phyloP scores from a whole-genome alignment of 64 coral and sea anemone species.

The Stichodactyla helianthus region DNA sequence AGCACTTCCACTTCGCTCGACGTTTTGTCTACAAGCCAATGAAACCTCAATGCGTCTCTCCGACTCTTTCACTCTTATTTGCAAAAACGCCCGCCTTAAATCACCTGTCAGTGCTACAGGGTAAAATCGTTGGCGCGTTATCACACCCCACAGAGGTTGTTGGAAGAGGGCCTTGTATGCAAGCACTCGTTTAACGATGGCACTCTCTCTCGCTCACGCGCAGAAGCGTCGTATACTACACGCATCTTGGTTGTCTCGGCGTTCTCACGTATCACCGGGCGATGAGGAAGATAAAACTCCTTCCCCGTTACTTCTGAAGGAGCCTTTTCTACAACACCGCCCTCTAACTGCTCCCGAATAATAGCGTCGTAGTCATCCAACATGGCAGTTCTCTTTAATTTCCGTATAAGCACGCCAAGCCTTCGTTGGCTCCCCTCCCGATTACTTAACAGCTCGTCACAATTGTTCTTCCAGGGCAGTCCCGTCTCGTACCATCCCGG shows the following conservation, averaged over 20 bases:
- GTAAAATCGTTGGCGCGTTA: constrained; percentile 53
- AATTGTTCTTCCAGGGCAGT: constrained; percentile 21
- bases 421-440: not conserved
- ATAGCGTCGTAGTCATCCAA: constrained; percentile 10
- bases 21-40: constrained; percentile 36
- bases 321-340: constrained; percentile 16
- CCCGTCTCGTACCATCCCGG: constrained; percentile 36
- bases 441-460: constrained; percentile 14
- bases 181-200: constrained; percentile 52
- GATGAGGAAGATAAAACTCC: constrained; percentile 19
- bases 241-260: constrained; percentile 11
- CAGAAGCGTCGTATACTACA: constrained; percentile 19
- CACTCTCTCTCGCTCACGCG: not conserved
- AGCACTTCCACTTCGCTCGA: constrained; percentile 21
- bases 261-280: not conserved
- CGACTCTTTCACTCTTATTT: constrained; percentile 31
- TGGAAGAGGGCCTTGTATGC: constrained; percentile 24
- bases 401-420: constrained; percentile 7
- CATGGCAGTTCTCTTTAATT: not conserved
- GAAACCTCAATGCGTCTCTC: constrained; percentile 46
- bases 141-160: constrained; percentile 52
- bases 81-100: constrained; percentile 43
- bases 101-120: constrained; percentile 45
- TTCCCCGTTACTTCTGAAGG: not conserved
- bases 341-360: constrained; percentile 12